Conservation (phyloP, 2,888 invertebrate species). For the Cryptus viduatorius region DNA sequence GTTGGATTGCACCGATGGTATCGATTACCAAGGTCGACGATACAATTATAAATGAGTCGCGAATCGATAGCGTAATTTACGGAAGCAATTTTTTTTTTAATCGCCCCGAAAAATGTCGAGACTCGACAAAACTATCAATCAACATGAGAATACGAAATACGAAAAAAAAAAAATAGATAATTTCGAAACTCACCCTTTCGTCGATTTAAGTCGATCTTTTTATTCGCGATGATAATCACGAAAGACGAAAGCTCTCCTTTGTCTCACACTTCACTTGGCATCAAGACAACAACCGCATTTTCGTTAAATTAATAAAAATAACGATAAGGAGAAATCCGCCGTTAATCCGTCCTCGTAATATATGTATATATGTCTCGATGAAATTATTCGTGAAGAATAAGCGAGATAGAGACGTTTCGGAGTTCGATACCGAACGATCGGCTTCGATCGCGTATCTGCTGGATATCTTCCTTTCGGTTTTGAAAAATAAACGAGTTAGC, state of each 20-base stretch:
- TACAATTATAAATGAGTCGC: background rate
- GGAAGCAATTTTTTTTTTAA: background rate
- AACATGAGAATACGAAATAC: too few species aligned
- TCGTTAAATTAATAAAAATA: too few species aligned
- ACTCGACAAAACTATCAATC: too few species aligned
- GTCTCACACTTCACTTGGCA: conserved; percentile 1
- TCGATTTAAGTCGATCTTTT: background rate
- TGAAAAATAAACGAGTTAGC: background rate
- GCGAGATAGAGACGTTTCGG: too few species aligned
- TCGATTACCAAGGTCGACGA: background rate
- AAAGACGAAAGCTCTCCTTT: background rate
- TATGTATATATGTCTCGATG: background rate
- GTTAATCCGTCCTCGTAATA: too few species aligned
- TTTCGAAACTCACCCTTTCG: too few species aligned
- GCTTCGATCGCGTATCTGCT: too few species aligned
- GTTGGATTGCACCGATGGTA: background rate
- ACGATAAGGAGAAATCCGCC: too few species aligned
- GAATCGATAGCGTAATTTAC: background rate
- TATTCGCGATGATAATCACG: background rate
- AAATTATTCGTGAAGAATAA: too few species aligned
- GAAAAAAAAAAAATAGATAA: too few species aligned
- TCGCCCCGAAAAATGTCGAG: too few species aligned
- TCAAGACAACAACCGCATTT: background rate
- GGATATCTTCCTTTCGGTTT: background rate
- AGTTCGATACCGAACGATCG: too few species aligned